Evolutionary conservation across 92 coral and sea anemone species (phyloP).

Genomic region (Palythoa grandis): DNA sequence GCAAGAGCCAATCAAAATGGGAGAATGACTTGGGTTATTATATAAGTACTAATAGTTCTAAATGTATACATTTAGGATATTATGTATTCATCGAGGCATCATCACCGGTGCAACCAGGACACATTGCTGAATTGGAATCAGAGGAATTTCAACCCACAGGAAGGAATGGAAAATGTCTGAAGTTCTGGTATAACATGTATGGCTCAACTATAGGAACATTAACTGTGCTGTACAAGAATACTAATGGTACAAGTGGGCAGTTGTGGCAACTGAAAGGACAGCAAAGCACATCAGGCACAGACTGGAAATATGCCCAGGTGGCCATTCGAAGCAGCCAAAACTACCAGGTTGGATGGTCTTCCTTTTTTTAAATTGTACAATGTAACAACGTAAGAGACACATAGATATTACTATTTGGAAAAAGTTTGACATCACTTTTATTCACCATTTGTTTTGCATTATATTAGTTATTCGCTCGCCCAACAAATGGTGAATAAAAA

Average conservation of each 20-base stretch:
- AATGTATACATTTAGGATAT: constrained; percentile 59
- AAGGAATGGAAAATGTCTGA: constrained; percentile 88
- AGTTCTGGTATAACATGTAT: constrained; percentile 97
- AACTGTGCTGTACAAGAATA: constrained; percentile 66
- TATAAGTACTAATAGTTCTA: background rate
- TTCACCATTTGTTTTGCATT: too few relatives aligned
- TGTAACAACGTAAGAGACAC: too few relatives aligned
- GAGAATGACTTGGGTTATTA: too few relatives aligned
- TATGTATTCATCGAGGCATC: constrained; percentile 93
- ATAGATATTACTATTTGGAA: too few relatives aligned
- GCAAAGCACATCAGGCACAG: constrained; percentile 31
- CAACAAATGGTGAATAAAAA: too few relatives aligned
- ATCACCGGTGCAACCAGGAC: constrained; percentile 69
- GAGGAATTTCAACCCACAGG: constrained; percentile 94
- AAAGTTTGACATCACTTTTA: too few relatives aligned
- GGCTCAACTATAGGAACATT: constrained; percentile 74
- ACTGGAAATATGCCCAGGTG: constrained; percentile 88
- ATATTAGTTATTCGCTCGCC: too few relatives aligned
- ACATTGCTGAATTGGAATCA: constrained; percentile 82
- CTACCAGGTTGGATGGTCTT: constrained; percentile 68
- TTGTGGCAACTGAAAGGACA: constrained; percentile 82
- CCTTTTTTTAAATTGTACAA: background rate
- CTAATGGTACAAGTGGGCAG: constrained; percentile 66
- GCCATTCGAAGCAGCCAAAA: constrained; percentile 73
- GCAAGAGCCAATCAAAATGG: too few relatives aligned